Base-by-base conservation (phyloP, 37 sponge, comb jelly and placozoan genomes). In the Mnemiopsis leidyi region DNA sequence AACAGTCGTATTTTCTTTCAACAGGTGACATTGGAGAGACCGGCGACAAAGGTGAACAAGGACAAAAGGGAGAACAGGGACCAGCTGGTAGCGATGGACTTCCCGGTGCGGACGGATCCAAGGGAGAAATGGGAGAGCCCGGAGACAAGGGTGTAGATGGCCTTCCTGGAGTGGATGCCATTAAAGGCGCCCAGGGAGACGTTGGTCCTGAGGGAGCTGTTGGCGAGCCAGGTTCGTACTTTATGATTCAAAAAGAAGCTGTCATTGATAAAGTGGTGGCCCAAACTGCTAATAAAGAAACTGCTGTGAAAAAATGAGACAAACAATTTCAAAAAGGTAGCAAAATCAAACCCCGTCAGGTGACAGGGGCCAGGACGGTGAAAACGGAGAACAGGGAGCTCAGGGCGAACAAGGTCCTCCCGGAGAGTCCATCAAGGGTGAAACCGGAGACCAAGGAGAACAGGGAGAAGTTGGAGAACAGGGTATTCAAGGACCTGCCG, bases 91-190 rank as follows among this genome's bases (percentile, higher is more conserved):
- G 21, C 7, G 73, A 69, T 69, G 73, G 28, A 21, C 2, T 20
- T 20, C 23, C 7, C 2, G 93, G 90, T 39, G 61, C 2, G n/a
- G 90, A 85, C 30, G 90, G 90, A 85, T 39, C 21, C 2, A 25
- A 85, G 9, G 90, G 90, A n/a, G 24, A 16, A 3, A 1, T 23
- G 24, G 73, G 73, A 69, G 73, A 69, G 2, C n/a, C 24, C 24
- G 73, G 73, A 69, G 73, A 69, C 73, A 69, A 69, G 1, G 90
- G 90, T 26, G 28, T 3, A 33, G 90, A 85, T 85, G 40, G 90
- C 28, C 61, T 61, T 5, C 0, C 40, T 23, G 79, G 79, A 31
- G 33, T 77, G 20, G 0, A 35, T 13, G 90, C 61, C 1, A 37
- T 3, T n/a, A 38, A 85, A 61, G 90, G 90, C 38, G 90, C 35